Base-by-base conservation (phyloP, 35 echinoderm and acorn worm species). In the Chiridota heheva region DNA sequence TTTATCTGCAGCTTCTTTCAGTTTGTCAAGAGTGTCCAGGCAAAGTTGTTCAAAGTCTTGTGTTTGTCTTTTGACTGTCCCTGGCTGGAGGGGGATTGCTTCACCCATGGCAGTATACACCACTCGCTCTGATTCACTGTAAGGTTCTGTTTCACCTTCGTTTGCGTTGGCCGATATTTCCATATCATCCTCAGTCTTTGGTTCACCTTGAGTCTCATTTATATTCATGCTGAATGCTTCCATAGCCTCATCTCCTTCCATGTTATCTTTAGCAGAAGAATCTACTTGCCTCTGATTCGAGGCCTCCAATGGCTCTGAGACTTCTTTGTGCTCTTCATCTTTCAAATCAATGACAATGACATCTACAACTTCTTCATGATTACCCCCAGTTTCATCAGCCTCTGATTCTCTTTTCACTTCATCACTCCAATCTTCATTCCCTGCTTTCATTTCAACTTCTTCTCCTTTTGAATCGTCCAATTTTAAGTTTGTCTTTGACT, bases 1-100 rank as follows among this genome's bases (percentile, higher is more conserved):
- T 25, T 46, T 5, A n/a, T 41, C 25, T 71, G 18, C 44, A 16
- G 47, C 17, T 68, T 45, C 22, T 46, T 60, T 84, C 20, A 61
- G 34, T 35, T 83, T 81, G 25, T 79, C 69, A 3, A 41, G 47
- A 24, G 70, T 49, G 12, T 86, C 82, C 2, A 20, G 37, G 25
- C 41, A 36, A 5, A 60, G 58, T 60, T 98, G 84, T 29, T 98
- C 95, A 86, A 85, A 98, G 40, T 85, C 95, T 67, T 73, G 44
- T 20, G 76, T 91, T 18, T 91, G 89, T 36, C 89, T 74, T 39
- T 79, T 85, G 1, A 98, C 95, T 2, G 73, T 81, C 24, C 95
- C 95, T n/a, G 83, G 71, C 20, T 87, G 78, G 15, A 91, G 81
- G 24, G 80, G 89, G 20, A 98, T 88, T 35, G 88, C 86, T 43